Base-by-base conservation (phyloP, 2,113 vertebrate species). In the Dicaeum eximium region DNA sequence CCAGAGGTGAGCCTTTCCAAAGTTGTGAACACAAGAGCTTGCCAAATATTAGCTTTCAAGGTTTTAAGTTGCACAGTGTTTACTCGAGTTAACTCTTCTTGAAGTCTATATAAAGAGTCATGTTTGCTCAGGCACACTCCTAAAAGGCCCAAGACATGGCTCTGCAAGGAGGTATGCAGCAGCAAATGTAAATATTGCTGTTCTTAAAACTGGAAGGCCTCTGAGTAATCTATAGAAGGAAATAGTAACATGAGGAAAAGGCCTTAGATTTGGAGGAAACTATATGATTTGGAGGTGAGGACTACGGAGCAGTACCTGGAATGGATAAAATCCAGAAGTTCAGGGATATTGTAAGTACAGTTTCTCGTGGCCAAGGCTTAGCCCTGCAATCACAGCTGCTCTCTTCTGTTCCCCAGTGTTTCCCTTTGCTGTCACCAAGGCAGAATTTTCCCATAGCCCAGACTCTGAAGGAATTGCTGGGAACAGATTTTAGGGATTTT, bases 41-140 rank as follows among this genome's bases (percentile, higher is more conserved):
- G 92, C 96, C 97, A 98, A 98, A 98, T 98, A 98, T 98, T 98
- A 97, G 96, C 97, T 98, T 97, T 98, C 97, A 97, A 97, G 95
- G 90, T 88, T 94, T 81, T 58, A 83, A 95, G 96, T 96, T 85
- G 19, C 86, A 16, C 84, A 48, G 21, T 96, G 81, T 98, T 98
- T 97, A 96, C 97, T 91, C 2, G 11, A 87, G 95, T 97, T 92
- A 93, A 96, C 93, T 96, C 93, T 92, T 95, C 96, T 96, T 96
- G 70, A 65, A 96, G 96, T 91, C 95, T 95, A 37, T 92, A 92
- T 93, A 95, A 95, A 97, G 97, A 95, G 88, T 77, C n/a, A 0
- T 98, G 97, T 98, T 98, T 97, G 97, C 88, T 94, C 93, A 96
- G 69, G 96, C 92, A 88, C 61, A 88, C 79, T 91, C 92, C 94